These are phyloP conservation scores for Dendrolimus houi DNA, from an alignment of 2,888 invertebrate genomes.

Conservation along the genomic window DNA sequence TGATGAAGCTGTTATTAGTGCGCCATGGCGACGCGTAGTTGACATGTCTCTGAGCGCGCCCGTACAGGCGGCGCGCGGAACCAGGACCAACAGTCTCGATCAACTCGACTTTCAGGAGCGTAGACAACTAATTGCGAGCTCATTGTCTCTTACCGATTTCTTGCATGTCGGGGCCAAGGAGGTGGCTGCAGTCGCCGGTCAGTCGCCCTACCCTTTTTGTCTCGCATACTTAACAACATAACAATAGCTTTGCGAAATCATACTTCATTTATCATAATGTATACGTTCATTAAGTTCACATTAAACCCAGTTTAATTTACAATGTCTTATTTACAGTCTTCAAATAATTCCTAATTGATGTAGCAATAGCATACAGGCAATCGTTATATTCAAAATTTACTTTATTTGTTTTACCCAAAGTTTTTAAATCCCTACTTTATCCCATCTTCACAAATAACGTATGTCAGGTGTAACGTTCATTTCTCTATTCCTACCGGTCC, in stretches of 20 bases:
- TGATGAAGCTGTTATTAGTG: conserved; percentile 41
- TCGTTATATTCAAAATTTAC: too few species aligned
- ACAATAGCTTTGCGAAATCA: conserved; percentile 61
- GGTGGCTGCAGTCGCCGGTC: conserved; percentile 71
- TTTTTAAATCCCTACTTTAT: too few species aligned
- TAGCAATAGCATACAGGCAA: too few species aligned
- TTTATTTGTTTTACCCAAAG: too few species aligned
- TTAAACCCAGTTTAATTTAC: background rate
- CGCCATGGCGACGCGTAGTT: conserved; percentile 66
- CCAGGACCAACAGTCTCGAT: conserved; percentile 88
- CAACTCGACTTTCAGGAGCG: conserved; percentile 95
- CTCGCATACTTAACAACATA: conserved; percentile 38
- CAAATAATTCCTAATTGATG: background rate
- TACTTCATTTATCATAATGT: background rate
- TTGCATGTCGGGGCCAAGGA: conserved; percentile 82
- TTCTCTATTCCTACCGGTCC: background rate
- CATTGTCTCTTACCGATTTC: conserved; percentile 90
- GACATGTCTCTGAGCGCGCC: conserved; percentile 74
- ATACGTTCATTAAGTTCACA: background rate
- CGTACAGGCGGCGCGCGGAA: conserved; percentile 71
- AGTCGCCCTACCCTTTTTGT: conserved; percentile 40
- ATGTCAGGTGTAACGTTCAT: background rate
- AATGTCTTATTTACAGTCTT: background rate
- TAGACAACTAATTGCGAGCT: conserved; percentile 91
- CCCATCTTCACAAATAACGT: background rate